Percentiles rank a stretch among this genome's conserved stretches.
Evolutionary conservation across 2,113 vertebrate species (phyloP).

Genomic region (Quiscalus mexicanus): DNA sequence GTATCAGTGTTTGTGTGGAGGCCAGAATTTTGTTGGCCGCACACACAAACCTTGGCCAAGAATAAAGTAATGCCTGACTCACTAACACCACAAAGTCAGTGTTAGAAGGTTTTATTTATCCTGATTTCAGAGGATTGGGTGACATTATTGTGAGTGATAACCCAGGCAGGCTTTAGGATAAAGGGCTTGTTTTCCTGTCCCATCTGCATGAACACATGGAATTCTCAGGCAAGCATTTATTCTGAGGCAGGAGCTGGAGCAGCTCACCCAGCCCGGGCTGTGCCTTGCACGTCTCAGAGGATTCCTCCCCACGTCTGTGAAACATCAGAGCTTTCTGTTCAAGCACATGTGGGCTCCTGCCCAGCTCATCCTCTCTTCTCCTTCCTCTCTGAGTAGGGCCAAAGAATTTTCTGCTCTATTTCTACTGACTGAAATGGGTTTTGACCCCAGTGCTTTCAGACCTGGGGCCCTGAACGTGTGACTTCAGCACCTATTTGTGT

Average conservation of each 20-base stretch:
- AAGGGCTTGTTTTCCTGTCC: neutral
- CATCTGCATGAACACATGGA: neutral
- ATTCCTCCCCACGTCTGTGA: neutral
- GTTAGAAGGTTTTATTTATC: neutral
- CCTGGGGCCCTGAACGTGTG: neutral
- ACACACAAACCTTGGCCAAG: neutral
- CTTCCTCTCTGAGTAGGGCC: neutral
- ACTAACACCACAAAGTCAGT: neutral
- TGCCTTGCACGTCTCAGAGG: fast-evolving
- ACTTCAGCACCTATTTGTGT: neutral
- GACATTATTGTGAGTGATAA: neutral
- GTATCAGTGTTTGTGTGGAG: neutral
- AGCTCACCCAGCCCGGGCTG: neutral
- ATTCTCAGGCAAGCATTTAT: neutral
- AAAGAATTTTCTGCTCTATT: constrained; percentile 15
- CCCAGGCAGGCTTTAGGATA: neutral
- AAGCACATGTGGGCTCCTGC: constrained; percentile 17
- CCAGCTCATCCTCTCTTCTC: constrained; percentile 32
- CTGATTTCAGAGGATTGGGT: neutral
- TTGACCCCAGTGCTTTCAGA: neutral
- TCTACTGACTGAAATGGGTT: neutral
- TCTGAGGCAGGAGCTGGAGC: neutral
- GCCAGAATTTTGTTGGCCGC: neutral
- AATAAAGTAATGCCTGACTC: neutral
- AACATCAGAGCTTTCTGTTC: constrained; percentile 10